Percentiles rank a stretch among this genome's conserved stretches.
These are phyloP conservation scores for Sinelater perroti DNA, from an alignment of 2,888 invertebrate species.

Conservation along the genomic window DNA sequence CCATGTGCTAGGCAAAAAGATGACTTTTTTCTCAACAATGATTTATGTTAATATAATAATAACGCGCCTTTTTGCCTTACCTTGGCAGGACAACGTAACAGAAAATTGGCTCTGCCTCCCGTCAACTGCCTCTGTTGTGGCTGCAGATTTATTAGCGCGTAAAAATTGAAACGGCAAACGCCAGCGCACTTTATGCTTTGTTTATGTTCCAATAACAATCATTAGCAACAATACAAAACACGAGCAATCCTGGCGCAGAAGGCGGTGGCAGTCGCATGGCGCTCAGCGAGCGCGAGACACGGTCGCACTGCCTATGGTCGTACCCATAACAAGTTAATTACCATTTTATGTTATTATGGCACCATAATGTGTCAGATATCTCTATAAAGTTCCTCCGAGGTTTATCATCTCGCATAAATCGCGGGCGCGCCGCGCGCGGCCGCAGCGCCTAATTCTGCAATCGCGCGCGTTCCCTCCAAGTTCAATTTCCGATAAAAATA, in stretches of 20 bases:
- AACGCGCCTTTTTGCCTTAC: no score
- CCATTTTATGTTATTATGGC: conserved; percentile 46
- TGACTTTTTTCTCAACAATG: no score
- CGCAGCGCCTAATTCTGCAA: conserved; percentile 23
- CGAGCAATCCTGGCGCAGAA: no score
- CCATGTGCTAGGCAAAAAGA: no score
- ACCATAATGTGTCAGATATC: conserved; percentile 45
- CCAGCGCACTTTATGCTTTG: no score
- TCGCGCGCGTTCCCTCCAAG: conserved; percentile 26
- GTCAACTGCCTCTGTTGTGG: no score
- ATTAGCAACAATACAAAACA: conserved; percentile 20
- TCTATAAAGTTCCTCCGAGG: conserved; percentile 42
- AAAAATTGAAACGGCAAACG: no score
- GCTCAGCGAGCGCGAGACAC: conserved; percentile 15
- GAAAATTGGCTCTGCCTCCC: no score
- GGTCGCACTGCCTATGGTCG: conserved; percentile 19
- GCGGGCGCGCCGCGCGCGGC: conserved; percentile 24
- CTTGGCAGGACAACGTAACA: no score
- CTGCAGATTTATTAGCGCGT: no score
- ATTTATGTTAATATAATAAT: no score
- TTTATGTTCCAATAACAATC: no score
- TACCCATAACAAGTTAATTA: conserved; percentile 45
- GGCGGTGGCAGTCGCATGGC: conserved; percentile 30
- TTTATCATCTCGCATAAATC: conserved; percentile 38
- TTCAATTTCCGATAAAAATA: conserved; percentile 60